These are phyloP conservation scores for Willowsia nigromaculata DNA, from an alignment of 2,888 invertebrate species.

Conservation along the genomic window DNA sequence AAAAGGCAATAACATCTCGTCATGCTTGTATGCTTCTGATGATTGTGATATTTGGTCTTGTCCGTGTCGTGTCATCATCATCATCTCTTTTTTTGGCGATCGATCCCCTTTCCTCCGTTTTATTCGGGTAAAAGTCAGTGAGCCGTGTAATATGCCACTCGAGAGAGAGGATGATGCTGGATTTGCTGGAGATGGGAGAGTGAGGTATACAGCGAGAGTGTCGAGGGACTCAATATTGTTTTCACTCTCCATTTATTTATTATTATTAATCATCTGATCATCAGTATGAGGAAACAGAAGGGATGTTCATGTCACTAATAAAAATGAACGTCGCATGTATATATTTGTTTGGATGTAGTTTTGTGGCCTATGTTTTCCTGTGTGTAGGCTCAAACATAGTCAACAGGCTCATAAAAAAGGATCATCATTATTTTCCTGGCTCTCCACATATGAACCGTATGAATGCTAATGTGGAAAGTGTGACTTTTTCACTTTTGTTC, in stretches of 20 bases:
- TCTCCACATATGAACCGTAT: not conserved
- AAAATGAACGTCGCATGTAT: too few species aligned
- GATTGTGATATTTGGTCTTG: conserved; percentile 14
- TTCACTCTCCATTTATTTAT: conserved; percentile 54
- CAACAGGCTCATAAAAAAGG: conserved; percentile 35
- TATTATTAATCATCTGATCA: conserved; percentile 30
- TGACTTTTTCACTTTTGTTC: conserved; percentile 24
- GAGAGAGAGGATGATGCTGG: not conserved
- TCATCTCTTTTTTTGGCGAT: not conserved
- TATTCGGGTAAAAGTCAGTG: conserved; percentile 5
- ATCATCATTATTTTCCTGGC: not conserved
- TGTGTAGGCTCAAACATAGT: not conserved
- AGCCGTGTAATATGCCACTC: conserved; percentile 54
- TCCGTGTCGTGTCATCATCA: conserved; percentile 3
- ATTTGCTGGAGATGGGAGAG: not conserved
- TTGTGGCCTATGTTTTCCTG: conserved; percentile 45
- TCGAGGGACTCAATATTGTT: conserved; percentile 48
- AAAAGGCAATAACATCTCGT: conserved; percentile 46
- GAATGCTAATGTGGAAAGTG: conserved; percentile 25
- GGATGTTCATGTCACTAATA: too few species aligned
- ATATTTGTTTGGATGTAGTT: conserved; percentile 19
- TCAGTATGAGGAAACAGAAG: not conserved
- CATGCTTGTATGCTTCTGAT: conserved; percentile 17
- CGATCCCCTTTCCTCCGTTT: conserved; percentile 22
- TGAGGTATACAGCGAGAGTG: not conserved